Evolutionary conservation across 2,888 invertebrate genomes (phyloP).

Genomic region (Willowsia nigromaculata): DNA sequence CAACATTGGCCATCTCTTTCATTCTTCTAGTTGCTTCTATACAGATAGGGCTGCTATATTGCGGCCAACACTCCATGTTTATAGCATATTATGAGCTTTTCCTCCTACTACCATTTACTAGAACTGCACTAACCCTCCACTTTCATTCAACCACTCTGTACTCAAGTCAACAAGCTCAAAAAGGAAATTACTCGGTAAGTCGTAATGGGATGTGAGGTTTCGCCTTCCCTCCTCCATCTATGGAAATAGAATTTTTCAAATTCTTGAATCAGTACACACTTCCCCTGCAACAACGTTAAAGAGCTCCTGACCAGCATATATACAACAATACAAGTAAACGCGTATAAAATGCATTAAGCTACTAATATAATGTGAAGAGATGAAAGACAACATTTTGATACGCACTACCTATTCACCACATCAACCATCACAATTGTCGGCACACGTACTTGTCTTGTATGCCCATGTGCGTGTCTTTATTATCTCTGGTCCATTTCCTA

Average conservation of each 20-base stretch:
- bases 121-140: not conserved
- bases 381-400: not conserved
- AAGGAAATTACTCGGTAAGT: constrained; percentile 50
- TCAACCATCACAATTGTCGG: not conserved
- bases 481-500: constrained; percentile 21
- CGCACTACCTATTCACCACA: not conserved
- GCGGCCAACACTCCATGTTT: constrained; percentile 10
- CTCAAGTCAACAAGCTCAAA: constrained; percentile 47
- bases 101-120: not conserved
- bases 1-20: constrained; percentile 39
- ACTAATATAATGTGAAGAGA: not conserved
- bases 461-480: constrained; percentile 4
- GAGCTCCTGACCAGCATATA: not conserved
- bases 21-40: constrained; percentile 7
- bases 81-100: constrained; percentile 6
- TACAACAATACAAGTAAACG: not conserved
- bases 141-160: constrained; percentile 29
- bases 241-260: constrained; percentile 1
- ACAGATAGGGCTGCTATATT: not conserved
- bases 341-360: not conserved
- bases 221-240: constrained; percentile 30
- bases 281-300: not conserved
- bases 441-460: constrained; percentile 1
- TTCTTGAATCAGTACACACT: constrained; percentile 45
- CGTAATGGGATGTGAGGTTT: constrained; percentile 39